Evolutionary conservation across 2,888 invertebrate species (phyloP).

Genomic region (Hedya salicella): DNA sequence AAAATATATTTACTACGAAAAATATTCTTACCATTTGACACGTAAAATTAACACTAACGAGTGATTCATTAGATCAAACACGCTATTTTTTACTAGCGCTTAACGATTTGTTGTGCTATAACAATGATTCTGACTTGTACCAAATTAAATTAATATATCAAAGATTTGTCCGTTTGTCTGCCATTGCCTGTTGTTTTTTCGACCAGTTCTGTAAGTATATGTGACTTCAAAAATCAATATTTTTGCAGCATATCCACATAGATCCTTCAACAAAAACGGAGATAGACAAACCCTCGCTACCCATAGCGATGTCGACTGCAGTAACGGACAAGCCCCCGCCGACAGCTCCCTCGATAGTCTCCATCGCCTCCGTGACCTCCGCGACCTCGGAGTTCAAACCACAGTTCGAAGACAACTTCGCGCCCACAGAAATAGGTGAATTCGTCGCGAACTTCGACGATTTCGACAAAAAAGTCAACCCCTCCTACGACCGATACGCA

Average conservation of each 20-base stretch:
- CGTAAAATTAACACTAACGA: too few species aligned
- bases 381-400: conserved; percentile 71
- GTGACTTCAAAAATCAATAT: too few species aligned
- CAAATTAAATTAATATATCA: too few species aligned
- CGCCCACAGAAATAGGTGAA: conserved; percentile 72
- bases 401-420: conserved; percentile 88
- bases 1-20: too few species aligned
- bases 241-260: conserved; percentile 72
- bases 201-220: too few species aligned
- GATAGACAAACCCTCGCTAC: conserved; percentile 58
- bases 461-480: conserved; percentile 82
- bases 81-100: too few species aligned
- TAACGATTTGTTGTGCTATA: too few species aligned
- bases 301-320: conserved; percentile 50
- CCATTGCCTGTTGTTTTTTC: too few species aligned
- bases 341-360: conserved; percentile 49
- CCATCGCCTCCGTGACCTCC: background rate
- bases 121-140: too few species aligned
- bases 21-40: too few species aligned
- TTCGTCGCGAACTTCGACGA: conserved; percentile 89
- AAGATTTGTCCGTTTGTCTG: too few species aligned
- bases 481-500: conserved; percentile 92
- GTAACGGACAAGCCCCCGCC: conserved; percentile 51
- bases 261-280: conserved; percentile 62
- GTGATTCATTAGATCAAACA: too few species aligned